phyloP scores from a whole-genome alignment of 2,113 vertebrate genomes.

The Tragelaphus scriptus region DNA sequence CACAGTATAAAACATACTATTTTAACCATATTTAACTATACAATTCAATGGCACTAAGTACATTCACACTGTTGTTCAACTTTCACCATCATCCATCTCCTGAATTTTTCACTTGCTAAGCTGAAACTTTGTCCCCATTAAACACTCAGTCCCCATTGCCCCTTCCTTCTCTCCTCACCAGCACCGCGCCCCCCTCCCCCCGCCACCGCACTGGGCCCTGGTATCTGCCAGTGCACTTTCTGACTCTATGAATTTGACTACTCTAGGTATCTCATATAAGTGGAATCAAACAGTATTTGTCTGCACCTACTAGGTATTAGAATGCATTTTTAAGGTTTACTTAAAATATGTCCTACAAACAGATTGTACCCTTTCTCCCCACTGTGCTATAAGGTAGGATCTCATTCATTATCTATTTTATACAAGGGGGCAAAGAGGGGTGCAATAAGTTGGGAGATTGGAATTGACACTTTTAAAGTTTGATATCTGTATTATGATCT shows the following conservation, averaged over 20 bases:
- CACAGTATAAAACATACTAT: neutral
- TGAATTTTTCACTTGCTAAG: neutral
- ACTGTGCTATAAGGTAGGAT: neutral
- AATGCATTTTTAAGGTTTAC: neutral
- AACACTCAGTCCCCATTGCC: neutral
- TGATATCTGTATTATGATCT: neutral
- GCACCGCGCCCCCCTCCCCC: fast-evolving
- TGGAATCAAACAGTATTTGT: neutral
- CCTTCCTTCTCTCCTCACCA: neutral
- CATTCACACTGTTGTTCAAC: neutral
- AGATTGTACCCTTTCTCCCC: neutral
- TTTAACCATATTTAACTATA: neutral
- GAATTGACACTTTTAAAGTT: neutral
- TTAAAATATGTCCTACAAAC: neutral
- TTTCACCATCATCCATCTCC: neutral
- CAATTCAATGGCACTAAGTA: neutral
- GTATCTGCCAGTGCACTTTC: neutral
- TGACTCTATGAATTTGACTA: neutral
- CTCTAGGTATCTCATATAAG: neutral
- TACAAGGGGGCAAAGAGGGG: neutral
- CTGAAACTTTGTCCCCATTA: neutral
- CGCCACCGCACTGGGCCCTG: neutral
- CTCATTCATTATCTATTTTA: neutral
- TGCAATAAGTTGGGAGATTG: neutral
- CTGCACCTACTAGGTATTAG: neutral